Evolutionary conservation across 2,113 vertebrate species (phyloP), one percentile per base, ranked within the genome.

Genomic region (Myodes glareolus): DNA sequence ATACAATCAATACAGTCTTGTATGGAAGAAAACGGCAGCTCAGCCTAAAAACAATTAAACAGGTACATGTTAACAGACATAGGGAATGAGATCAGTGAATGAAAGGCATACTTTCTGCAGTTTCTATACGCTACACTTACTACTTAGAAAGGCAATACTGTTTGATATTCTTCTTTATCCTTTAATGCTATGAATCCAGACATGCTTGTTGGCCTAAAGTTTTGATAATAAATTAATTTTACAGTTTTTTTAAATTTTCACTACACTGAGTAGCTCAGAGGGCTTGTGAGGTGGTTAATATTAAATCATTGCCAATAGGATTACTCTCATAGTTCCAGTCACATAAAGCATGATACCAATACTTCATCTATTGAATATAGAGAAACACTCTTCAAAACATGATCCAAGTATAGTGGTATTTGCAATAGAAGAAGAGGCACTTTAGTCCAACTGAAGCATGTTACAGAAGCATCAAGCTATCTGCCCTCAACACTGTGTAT

Each of bases 281-380:
- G 90, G 67, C 65, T 96, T 98, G 77, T 92, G 84, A 98, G 97
- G 52, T 96, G 97, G 94, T 96, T 98, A 97, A 97, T 98, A 98
- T 97, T 97, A 96, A 97, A 93, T 78, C n/a, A 93, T 98, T 96
- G 76, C 91, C 97, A 98, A 97, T 95, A 94, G 75, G 94, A 97
- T 98, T 97, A 97, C 82, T 98, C 58, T 96, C 93, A 96, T 92
- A 96, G 58, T 90, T 84, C 96, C 96, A 58, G 89, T 78, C 97
- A 93, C 89, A 94, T 0, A 2, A 21, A 65, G 58, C 67, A 89
- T 97, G 95, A 92, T 94, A 91, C 52, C 96, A 0, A 0, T 80
- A 95, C 77, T 29, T 94, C 47, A 36, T 17, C 7, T 94, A 82
- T 55, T 92, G 67, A 97, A 94, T 50, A 94, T 63, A 88, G 11